Conservation (phyloP, 2,113 vertebrate species). For the Rhinichthys klamathensis region DNA sequence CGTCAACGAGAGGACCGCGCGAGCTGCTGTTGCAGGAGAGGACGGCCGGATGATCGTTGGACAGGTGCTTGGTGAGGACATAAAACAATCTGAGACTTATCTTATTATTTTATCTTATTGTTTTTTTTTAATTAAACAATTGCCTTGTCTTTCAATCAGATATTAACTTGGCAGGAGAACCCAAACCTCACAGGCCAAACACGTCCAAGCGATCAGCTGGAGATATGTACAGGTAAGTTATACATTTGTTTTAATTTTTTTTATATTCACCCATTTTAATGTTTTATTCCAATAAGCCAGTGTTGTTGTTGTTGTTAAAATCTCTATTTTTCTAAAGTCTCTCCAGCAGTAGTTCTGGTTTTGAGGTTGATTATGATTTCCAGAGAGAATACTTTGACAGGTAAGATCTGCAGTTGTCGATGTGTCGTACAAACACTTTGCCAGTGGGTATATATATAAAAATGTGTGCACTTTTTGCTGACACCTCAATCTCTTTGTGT, state of each 20-base stretch:
- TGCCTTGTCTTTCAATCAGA: conserved; percentile 68
- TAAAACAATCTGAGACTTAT: not conserved
- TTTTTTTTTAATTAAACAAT: not conserved
- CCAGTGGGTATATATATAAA: not conserved
- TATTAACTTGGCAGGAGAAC: conserved; percentile 89
- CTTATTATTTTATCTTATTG: not conserved
- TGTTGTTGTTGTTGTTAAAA: not conserved
- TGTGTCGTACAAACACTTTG: not conserved
- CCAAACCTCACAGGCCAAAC: conserved; percentile 88
- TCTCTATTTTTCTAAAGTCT: not conserved
- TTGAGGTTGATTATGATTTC: conserved; percentile 89
- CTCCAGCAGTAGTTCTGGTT: conserved; percentile 78
- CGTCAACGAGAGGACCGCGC: conserved; percentile 85
- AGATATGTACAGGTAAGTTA: conserved; percentile 87
- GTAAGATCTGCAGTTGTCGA: conserved; percentile 65
- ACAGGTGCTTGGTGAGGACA: conserved; percentile 79
- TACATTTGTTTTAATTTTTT: not conserved
- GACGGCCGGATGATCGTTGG: conserved; percentile 90
- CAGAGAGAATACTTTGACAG: conserved; percentile 89
- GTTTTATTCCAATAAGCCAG: not conserved
- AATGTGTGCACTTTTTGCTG: not conserved
- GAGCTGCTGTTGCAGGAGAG: conserved; percentile 84
- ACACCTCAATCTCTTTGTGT: not conserved
- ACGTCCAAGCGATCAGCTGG: conserved; percentile 86
- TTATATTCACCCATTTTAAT: not conserved